A percentile compares a stretch with the other conserved stretches of the same genome.
These are phyloP conservation scores for Heliangelus exortis DNA, from an alignment of 2,797 vertebrate genomes.

Conservation along the genomic window DNA sequence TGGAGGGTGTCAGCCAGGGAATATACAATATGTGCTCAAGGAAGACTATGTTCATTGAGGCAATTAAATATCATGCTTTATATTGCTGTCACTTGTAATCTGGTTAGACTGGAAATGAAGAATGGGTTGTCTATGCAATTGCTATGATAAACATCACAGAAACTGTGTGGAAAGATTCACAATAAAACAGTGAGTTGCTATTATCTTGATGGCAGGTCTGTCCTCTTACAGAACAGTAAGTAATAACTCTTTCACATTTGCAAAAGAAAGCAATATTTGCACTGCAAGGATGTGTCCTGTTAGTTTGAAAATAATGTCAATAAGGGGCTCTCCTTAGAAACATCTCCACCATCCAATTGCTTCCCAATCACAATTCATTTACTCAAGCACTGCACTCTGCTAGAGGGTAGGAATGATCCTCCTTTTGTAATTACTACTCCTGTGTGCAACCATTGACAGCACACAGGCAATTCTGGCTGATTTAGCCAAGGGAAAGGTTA, in stretches of 20 bases:
- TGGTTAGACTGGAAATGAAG: slow-evolving; percentile 58
- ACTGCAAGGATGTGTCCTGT: slow-evolving; percentile 45
- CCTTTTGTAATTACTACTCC: slow-evolving; percentile 38
- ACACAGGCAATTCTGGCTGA: slow-evolving; percentile 42
- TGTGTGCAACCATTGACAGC: slow-evolving; percentile 1
- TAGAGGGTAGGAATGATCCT: not conserved
- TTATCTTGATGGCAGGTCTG: slow-evolving; percentile 39
- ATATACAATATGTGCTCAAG: not conserved
- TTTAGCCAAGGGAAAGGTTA: slow-evolving; percentile 66
- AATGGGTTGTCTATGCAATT: slow-evolving; percentile 52
- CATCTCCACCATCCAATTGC: slow-evolving; percentile 27
- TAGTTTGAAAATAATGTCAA: slow-evolving; percentile 68
- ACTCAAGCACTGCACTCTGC: slow-evolving; percentile 15
- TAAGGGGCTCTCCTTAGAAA: slow-evolving; percentile 53
- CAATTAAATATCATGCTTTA: slow-evolving; percentile 65
- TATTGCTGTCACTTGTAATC: slow-evolving; percentile 61
- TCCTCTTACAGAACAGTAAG: slow-evolving; percentile 18
- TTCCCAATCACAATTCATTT: slow-evolving; percentile 60
- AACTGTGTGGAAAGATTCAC: slow-evolving; percentile 17
- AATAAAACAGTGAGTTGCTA: slow-evolving; percentile 49
- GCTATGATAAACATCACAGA: slow-evolving; percentile 24
- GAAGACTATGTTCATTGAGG: slow-evolving; percentile 33
- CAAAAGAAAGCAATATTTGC: slow-evolving; percentile 57
- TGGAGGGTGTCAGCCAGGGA: not conserved
- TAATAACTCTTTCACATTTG: slow-evolving; percentile 62